Base-by-base conservation (phyloP, 2,888 invertebrate genomes). In the Nemapogon koenigi region DNA sequence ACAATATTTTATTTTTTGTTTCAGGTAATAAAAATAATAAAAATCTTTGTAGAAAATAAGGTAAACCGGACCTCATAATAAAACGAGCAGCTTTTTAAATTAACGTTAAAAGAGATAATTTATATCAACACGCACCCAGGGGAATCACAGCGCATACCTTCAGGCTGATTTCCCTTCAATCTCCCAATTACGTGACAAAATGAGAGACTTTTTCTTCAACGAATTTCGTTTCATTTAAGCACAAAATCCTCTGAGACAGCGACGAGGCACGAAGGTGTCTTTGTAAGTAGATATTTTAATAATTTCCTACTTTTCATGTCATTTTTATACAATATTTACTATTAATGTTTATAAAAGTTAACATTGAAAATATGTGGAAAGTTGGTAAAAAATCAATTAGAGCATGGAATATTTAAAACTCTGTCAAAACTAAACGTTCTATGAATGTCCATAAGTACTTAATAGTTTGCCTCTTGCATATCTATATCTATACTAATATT, bases 111-210 rank as follows among this genome's bases (percentile, higher is more conserved):
- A 11, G n/a, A n/a, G 32, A 18, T 32, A 32, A 32, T 32, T 32
- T 17, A 18, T 32, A 18, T 32, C 32, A 32, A 17, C 30, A 30
- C 6, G 13, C 16, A 14, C 30, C 30, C 6, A 15, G 4, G n/a
- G 30, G 4, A 30, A 22, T 22, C 22, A 7, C 10, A 7, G 22
- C 10, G 22, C 22, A 22, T 22, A 10, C 33, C 33, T 19, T 17
- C 11, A 11, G 33, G 33, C 19, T 19, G 6, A 33, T 16, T 17
- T 17, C n/a, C 19, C 33, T 17, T 19, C 19, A 16, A 16, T 33
- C 11, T n/a, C 11, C 52, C 54, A 62, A 62, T 64, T 55, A 62
- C 59, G 57, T 60, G 58, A 65, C 59, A 60, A 60, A 64, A 65
- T 63, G 65, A 56, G 57, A 52, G 52, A 51, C 49, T 56, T 57